Conservation (phyloP, 1,140 invertebrate species). For the Rhagoletis zephyria region DNA sequence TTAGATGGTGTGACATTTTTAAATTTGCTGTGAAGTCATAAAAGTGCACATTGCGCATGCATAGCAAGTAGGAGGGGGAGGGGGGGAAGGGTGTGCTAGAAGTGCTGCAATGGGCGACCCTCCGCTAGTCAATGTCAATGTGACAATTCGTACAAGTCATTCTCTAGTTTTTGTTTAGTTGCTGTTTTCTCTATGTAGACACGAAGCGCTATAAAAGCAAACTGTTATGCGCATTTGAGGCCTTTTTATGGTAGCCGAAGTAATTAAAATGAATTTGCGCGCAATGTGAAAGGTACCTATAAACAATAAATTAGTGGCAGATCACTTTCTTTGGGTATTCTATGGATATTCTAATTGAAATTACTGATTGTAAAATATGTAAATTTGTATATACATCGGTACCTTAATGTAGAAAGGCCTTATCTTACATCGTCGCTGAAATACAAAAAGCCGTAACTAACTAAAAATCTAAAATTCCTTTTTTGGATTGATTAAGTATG, state of each 20-base stretch:
- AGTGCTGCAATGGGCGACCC: constrained; percentile 11
- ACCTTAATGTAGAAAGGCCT: too few species aligned
- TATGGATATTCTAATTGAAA: not conserved
- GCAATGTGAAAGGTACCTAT: not conserved
- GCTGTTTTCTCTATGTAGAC: not conserved
- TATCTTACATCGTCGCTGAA: too few species aligned
- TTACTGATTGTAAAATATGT: too few species aligned
- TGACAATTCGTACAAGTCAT: constrained; percentile 5
- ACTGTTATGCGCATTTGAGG: not conserved
- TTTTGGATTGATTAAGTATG: too few species aligned
- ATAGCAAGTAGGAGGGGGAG: not conserved
- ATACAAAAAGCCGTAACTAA: too few species aligned
- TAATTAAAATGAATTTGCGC: not conserved
- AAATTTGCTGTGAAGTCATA: constrained; percentile 45
- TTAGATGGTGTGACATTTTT: constrained; percentile 37
- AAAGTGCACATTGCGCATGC: constrained; percentile 19
- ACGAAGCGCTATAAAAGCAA: constrained; percentile 16
- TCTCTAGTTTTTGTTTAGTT: not conserved
- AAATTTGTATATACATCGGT: too few species aligned
- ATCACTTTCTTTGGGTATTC: not conserved
- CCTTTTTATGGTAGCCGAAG: not conserved
- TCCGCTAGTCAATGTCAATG: constrained; percentile 37
- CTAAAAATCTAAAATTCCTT: too few species aligned
- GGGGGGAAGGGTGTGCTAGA: not conserved
- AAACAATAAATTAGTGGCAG: not conserved